Evolutionary conservation across 1,140 invertebrate species (phyloP).

Genomic region (Solenopsis fugax): DNA sequence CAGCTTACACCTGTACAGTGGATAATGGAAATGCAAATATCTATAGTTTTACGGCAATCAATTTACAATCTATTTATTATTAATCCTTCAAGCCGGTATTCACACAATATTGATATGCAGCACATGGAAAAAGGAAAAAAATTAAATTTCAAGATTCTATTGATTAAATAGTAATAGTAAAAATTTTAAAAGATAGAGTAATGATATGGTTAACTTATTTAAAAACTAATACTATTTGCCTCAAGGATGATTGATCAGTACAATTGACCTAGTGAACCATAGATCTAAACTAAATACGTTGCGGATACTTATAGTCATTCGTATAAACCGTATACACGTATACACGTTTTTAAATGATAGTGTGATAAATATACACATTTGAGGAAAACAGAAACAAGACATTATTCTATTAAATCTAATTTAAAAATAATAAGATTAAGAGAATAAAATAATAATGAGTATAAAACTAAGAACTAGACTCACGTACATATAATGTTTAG

Average conservation of each 20-base stretch:
- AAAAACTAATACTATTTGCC: not conserved
- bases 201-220: not conserved
- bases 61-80: not conserved
- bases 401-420: not conserved
- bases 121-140: not conserved
- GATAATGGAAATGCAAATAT: not conserved
- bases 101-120: not conserved
- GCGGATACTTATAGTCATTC: not conserved
- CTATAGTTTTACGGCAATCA: not conserved
- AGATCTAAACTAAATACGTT: not conserved
- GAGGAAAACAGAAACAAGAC: not conserved
- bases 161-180: not conserved
- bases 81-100: not conserved
- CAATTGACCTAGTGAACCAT: not conserved
- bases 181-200: not conserved
- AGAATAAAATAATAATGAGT: not conserved
- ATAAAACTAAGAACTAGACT: not conserved
- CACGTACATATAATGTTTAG: not conserved
- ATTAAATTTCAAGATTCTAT: not conserved
- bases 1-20: not conserved
- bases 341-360: not conserved
- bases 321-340: not conserved
- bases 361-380: not conserved
- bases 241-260: not conserved
- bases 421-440: slow-evolving; percentile 1